A percentile compares a stretch with the other conserved stretches of the same genome.
phyloP scores from a whole-genome alignment of 2,888 invertebrate genomes.

The Dinocampus coccinellae region DNA sequence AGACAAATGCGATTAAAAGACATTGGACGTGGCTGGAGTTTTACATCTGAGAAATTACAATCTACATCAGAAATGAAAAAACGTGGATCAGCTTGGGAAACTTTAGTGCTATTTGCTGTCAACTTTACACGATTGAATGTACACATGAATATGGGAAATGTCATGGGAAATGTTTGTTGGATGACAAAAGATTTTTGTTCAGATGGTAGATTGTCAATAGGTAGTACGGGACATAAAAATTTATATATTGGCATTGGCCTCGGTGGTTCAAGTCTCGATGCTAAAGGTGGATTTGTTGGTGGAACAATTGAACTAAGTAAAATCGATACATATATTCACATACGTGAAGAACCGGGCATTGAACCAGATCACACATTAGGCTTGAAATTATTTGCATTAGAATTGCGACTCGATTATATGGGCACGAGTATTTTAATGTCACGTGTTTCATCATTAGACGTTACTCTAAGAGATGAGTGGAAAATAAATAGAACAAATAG shows the following conservation, averaged over 20 bases:
- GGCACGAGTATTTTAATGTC: slow-evolving; percentile 95
- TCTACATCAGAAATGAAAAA: slow-evolving; percentile 74
- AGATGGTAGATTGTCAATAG: slow-evolving; percentile 92
- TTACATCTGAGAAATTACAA: slow-evolving; percentile 72
- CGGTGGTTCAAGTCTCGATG: slow-evolving; percentile 92
- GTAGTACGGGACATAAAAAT: slow-evolving; percentile 94
- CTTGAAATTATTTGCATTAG: slow-evolving; percentile 85
- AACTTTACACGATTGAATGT: slow-evolving; percentile 97
- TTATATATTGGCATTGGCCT: slow-evolving; percentile 90
- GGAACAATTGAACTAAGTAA: slow-evolving; percentile 93
- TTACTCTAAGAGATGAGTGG: slow-evolving; percentile 91
- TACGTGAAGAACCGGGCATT: slow-evolving; percentile 89
- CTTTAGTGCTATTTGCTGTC: slow-evolving; percentile 93
- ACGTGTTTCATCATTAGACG: slow-evolving; percentile 85
- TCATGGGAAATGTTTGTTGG: slow-evolving; percentile 99
- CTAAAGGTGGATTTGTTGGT: slow-evolving; percentile 97
- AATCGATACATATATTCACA: slow-evolving; percentile 88
- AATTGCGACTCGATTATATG: slow-evolving; percentile 97
- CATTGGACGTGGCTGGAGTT: slow-evolving; percentile 73
- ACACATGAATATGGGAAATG: slow-evolving; percentile 99
- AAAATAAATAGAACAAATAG: slow-evolving; percentile 73
- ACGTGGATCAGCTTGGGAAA: slow-evolving; percentile 90
- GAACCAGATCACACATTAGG: slow-evolving; percentile 92
- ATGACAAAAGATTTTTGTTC: slow-evolving; percentile 92
- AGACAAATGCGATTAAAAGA: slow-evolving; percentile 72